Base-by-base conservation (phyloP, 1,140 invertebrate genomes). In the Idris sp. region DNA sequence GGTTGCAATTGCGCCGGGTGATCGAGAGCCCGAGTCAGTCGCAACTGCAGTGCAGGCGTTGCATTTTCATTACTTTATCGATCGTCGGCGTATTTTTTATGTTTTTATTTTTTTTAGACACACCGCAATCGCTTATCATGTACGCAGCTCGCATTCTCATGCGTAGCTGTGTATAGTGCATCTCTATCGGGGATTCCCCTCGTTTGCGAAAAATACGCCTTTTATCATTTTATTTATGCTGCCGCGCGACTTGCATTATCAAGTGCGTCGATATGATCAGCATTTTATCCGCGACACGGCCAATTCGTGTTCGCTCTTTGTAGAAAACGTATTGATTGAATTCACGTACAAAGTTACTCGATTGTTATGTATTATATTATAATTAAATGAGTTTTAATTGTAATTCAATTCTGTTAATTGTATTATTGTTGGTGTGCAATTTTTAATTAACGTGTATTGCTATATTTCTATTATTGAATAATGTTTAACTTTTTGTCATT, bases 21-120 rank as follows among this genome's bases (percentile, higher is more conserved):
- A 74, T 68, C 49, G 72, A 74, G 72, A 74, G 49, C 25, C 40
- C 54, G 71, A 74, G 72, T 61, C 48, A 48, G 33, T 74, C 43
- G 54, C 59, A 54, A 75, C 58, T 65, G 73, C 59, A 65, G 49
- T 51, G 64, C 64, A 19, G 56, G 48, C 58, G 31, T 30, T 69
- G 72, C 72, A 69, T 75, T 75, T 75, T 75, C 58, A 75, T 75
- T 62, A 75, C 58, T 44, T 43, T 67, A 74, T 75, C 58, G 72
- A 69, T 61, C 64, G 48, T 7, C 10, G 16, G 14, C 18, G 0
- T 36, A 1, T 36, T 36, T 36, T 36, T 15, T 16, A 6, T 33
- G n/a, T n/a, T n/a, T n/a, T n/a, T n/a, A n/a, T 18, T 28, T 62
- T 74, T 74, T 74, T 68, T 68, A 41, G 35, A 43, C 62, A 10